phyloP scores from a whole-genome alignment of 2,888 invertebrate species.

The Zaprionus bogoriensis region DNA sequence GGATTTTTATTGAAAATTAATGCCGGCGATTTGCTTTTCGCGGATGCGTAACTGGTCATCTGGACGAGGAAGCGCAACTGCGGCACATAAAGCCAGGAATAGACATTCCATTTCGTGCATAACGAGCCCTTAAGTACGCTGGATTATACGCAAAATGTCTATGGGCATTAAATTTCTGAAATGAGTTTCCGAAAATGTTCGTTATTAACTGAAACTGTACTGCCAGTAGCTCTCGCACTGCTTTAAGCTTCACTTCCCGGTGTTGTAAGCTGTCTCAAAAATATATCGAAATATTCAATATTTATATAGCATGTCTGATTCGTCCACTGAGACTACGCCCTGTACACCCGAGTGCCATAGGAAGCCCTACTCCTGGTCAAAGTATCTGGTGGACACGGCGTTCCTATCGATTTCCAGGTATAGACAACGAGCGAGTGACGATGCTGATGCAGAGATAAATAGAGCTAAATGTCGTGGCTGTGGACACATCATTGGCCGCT shows the following conservation, averaged over 20 bases:
- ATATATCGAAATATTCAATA: too few species aligned
- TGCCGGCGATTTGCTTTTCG: too few species aligned
- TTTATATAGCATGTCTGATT: too few species aligned
- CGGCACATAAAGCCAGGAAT: slow-evolving; percentile 37
- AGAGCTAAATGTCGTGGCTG: slow-evolving; percentile 26
- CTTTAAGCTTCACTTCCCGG: not conserved
- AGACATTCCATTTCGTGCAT: slow-evolving; percentile 48
- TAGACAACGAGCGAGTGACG: not conserved
- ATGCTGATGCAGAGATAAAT: not conserved
- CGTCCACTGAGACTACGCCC: too few species aligned
- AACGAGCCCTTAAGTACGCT: too few species aligned
- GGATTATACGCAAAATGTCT: not conserved
- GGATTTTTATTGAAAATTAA: slow-evolving; percentile 68
- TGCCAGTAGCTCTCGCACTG: not conserved
- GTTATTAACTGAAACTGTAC: not conserved
- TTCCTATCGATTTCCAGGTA: too few species aligned
- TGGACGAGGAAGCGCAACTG: slow-evolving; percentile 35
- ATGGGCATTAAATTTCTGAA: not conserved
- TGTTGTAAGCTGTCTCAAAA: not conserved
- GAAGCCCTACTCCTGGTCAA: too few species aligned
- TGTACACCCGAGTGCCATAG: too few species aligned
- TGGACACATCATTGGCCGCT: slow-evolving; percentile 27
- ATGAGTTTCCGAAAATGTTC: too few species aligned
- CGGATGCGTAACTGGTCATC: slow-evolving; percentile 40
- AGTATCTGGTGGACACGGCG: too few species aligned